A percentile compares a stretch with the other conserved stretches of the same genome.
These are phyloP conservation scores for Xiphophorus birchmanni DNA, from an alignment of 2,797 vertebrate genomes.

Conservation along the genomic window DNA sequence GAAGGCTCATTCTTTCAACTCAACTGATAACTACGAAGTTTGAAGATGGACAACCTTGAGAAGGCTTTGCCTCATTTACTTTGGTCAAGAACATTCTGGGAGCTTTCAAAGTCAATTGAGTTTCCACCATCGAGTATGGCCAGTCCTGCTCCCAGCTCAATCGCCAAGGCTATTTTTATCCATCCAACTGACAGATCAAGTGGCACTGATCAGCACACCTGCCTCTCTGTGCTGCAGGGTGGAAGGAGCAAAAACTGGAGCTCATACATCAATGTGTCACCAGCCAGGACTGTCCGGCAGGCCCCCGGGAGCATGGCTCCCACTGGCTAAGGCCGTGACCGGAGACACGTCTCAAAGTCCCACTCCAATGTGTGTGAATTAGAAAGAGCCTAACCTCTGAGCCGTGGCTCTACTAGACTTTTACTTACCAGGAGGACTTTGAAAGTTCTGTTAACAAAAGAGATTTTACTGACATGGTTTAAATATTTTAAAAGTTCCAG, in stretches of 20 bases:
- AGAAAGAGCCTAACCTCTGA: constrained; percentile 14
- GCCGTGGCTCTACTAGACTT: not conserved
- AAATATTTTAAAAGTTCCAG: constrained; percentile 17
- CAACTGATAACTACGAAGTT: constrained; percentile 21
- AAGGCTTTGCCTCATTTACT: constrained; percentile 57
- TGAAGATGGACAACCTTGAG: constrained; percentile 63
- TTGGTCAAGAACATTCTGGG: constrained; percentile 59
- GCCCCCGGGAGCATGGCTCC: constrained; percentile 56
- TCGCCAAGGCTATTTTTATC: constrained; percentile 79
- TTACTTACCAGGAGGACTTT: not conserved
- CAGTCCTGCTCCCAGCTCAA: constrained; percentile 67
- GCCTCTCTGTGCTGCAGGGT: constrained; percentile 69
- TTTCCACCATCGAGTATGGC: constrained; percentile 62
- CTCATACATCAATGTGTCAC: constrained; percentile 83
- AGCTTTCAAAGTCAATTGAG: constrained; percentile 75
- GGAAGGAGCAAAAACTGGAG: constrained; percentile 70
- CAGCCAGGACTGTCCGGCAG: constrained; percentile 66
- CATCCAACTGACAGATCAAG: constrained; percentile 79
- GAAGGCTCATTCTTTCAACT: not conserved
- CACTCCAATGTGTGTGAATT: constrained; percentile 30
- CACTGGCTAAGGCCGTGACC: constrained; percentile 55
- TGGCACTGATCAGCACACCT: constrained; percentile 80
- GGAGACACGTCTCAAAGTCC: constrained; percentile 49
- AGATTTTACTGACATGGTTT: not conserved
- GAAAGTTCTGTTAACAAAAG: not conserved